Evolutionary conservation across 2,888 invertebrate species (phyloP).

Genomic region (Mesorhabditis belari): DNA sequence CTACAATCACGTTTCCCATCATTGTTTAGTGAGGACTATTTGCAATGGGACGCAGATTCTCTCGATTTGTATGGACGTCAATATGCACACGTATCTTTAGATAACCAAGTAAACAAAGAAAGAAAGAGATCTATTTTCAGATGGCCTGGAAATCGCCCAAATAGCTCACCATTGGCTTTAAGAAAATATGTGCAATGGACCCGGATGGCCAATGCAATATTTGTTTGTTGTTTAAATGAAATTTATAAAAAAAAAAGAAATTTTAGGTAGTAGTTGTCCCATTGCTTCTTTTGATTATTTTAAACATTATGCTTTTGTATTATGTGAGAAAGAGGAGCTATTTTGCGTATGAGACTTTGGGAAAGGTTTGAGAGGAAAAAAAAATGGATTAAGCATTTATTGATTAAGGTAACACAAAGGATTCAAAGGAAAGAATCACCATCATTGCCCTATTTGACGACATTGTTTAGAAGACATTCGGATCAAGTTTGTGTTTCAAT

Average conservation of each 20-base stretch:
- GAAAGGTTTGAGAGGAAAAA: background rate
- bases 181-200: constrained; percentile 33
- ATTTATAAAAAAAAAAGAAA: constrained; percentile 19
- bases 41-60: constrained; percentile 41
- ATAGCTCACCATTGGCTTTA: constrained; percentile 26
- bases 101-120: background rate
- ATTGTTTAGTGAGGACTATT: constrained; percentile 36
- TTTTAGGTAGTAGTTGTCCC: constrained; percentile 35
- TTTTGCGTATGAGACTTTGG: background rate
- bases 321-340: constrained; percentile 27
- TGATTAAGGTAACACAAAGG: background rate
- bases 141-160: constrained; percentile 44
- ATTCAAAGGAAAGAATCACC: constrained; percentile 1
- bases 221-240: constrained; percentile 15
- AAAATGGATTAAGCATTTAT: background rate
- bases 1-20: constrained; percentile 39
- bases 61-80: constrained; percentile 33
- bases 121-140: constrained; percentile 13
- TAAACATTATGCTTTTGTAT: constrained; percentile 27
- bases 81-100: constrained; percentile 26
- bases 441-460: constrained; percentile 22
- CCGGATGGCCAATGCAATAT: constrained; percentile 34
- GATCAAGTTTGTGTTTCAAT: constrained; percentile 17
- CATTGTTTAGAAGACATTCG: constrained; percentile 26
- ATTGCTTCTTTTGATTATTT: constrained; percentile 29